Evolutionary conservation across 2,113 vertebrate species (phyloP).

Genomic region (Daubentonia madagascariensis): DNA sequence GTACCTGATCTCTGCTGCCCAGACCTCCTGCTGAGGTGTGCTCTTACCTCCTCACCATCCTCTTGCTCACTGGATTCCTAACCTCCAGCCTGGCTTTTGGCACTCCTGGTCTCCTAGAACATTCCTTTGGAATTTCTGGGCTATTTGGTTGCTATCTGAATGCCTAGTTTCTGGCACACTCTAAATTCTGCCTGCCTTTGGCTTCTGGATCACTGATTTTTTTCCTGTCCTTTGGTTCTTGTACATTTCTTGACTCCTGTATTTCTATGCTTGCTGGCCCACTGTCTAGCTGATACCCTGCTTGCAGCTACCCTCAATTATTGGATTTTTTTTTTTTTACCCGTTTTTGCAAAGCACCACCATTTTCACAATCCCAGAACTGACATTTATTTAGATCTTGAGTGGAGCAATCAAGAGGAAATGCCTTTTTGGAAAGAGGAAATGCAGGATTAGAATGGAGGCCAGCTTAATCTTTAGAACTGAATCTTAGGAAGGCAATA

Average conservation of each 20-base stretch:
- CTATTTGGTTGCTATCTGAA: neutral
- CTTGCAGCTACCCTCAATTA: neutral
- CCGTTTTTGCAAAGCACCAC: neutral
- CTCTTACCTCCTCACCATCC: neutral
- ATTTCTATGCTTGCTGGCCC: neutral
- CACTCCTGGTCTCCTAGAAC: neutral
- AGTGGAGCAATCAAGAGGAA: conserved; percentile 33
- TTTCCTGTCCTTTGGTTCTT: neutral
- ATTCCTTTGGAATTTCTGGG: neutral
- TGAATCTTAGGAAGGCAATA: conserved; percentile 19
- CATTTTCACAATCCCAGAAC: conserved; percentile 24
- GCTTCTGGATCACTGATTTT: neutral
- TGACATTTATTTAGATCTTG: neutral
- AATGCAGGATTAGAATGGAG: conserved; percentile 27
- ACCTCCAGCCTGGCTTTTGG: neutral
- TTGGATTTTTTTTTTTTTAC: neutral
- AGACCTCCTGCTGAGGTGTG: neutral
- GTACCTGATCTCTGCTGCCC: neutral
- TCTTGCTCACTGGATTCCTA: neutral
- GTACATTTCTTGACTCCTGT: neutral
- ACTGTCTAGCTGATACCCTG: neutral
- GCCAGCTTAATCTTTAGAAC: neutral
- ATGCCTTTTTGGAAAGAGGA: conserved; percentile 40
- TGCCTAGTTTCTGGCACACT: neutral
- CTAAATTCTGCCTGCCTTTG: conserved; percentile 23